Evolutionary conservation across 2,113 vertebrate genomes (phyloP).

Genomic region (Equus przewalskii): DNA sequence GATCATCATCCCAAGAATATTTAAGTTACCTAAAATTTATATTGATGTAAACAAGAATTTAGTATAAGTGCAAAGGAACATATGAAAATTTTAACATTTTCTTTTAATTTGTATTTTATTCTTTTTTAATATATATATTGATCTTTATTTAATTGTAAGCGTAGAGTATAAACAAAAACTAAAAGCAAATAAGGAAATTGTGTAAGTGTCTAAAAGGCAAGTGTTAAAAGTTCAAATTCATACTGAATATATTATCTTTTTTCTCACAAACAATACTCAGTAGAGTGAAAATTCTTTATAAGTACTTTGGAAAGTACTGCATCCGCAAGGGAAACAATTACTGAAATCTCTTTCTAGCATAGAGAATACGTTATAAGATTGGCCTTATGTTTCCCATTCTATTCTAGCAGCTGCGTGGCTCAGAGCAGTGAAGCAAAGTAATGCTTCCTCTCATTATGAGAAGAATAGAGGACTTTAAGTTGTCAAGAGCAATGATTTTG

Average conservation of each 20-base stretch:
- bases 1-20: neutral
- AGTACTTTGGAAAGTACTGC: neutral
- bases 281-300: neutral
- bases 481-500: neutral
- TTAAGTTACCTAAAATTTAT: neutral
- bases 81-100: neutral
- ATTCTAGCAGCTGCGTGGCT: neutral
- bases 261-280: neutral
- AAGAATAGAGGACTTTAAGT: neutral
- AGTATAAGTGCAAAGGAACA: neutral
- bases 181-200: slow-evolving; percentile 11
- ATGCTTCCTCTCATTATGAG: neutral
- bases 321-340: neutral
- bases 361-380: neutral
- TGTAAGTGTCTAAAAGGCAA: neutral
- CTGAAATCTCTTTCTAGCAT: neutral
- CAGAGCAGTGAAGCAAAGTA: neutral
- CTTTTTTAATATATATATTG: neutral
- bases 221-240: neutral
- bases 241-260: neutral
- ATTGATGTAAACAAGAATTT: neutral
- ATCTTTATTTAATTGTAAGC: neutral
- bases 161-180: neutral
- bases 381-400: neutral
- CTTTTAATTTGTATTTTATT: neutral